Base-by-base conservation (phyloP, 2,888 invertebrate genomes). In the Noctuana brunneofusca region DNA sequence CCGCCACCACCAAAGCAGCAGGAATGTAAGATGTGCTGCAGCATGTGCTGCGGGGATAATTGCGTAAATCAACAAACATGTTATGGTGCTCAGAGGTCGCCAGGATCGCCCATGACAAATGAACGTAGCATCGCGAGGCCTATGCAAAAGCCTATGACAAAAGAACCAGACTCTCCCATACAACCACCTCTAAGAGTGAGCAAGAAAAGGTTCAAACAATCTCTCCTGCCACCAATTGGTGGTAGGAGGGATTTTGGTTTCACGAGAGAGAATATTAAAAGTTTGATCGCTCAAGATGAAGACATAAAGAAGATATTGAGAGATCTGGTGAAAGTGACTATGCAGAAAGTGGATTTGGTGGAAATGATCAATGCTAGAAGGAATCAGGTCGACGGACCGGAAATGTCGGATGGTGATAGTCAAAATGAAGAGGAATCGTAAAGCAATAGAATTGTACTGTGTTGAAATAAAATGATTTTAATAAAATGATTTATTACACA, bases 281-380 rank as follows among this genome's bases (percentile, higher is more conserved):
- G 71, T 3, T 58, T 91, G 5, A 86, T 91, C 27, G 78, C 88
- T 0, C 77, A 87, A 24, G 90, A 91, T 63, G 76, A 79, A 1
- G 90, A 91, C 64, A 87, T 91, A n/a, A 83, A 84, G 67, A 87
- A 84, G 73, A 89, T 91, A 41, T 71, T 91, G 53, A 89, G 83
- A 64, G 89, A 90, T 41, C 70, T 91, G 1, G 90, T 91, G 24
- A 83, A 82, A 64, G 89, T 91, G 0, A 89, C 90, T 1, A 89
- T 90, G 86, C 81, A 88, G 75, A 91, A 91, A 67, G 87, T 86
- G 4, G 83, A 87, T 71, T 64, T 90, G 57, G 67, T 84, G 64
- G 82, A 86, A 11, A 71, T 80, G 72, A 65, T 85, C 0, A 80
- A 81, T 3, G 53, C 67, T 0, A 75, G 68, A 24, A 71, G 54